phyloP scores from a whole-genome alignment of 2,113 vertebrate genomes.

The Corythornis cristatus region DNA sequence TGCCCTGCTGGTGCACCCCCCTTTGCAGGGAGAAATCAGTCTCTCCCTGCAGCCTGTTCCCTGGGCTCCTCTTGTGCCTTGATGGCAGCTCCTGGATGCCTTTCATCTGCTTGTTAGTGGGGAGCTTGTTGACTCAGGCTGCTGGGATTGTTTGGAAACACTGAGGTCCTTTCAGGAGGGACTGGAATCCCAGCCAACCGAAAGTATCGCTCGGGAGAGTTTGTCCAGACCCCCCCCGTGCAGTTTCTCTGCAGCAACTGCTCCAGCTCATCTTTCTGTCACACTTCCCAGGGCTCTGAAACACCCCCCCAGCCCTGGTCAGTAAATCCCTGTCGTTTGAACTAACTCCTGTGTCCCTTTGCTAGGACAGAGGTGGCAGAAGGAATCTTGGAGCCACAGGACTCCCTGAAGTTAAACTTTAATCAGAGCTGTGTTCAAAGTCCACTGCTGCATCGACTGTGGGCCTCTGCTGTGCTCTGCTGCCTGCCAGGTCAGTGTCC shows the following conservation, averaged over 20 bases:
- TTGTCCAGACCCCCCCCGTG: not conserved
- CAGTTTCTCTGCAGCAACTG: not conserved
- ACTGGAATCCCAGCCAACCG: not conserved
- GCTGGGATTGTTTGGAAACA: not conserved
- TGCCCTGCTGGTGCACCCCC: not conserved
- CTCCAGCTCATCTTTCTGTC: not conserved
- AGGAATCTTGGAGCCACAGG: slow-evolving; percentile 89
- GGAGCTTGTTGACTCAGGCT: slow-evolving; percentile 8
- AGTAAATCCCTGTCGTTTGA: not conserved
- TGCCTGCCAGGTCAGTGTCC: slow-evolving; percentile 81
- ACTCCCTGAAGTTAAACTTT: slow-evolving; percentile 88
- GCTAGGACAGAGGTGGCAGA: slow-evolving; percentile 88
- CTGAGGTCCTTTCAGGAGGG: not conserved
- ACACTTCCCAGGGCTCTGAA: not conserved
- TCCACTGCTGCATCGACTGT: slow-evolving; percentile 85
- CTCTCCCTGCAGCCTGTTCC: not conserved
- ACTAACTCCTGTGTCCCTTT: not conserved
- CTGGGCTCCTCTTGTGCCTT: not conserved
- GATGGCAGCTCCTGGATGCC: not conserved
- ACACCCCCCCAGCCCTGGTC: not conserved
- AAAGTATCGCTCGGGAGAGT: not conserved
- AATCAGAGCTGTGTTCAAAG: slow-evolving; percentile 83
- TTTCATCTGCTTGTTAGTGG: not conserved
- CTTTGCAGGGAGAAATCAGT: not conserved
- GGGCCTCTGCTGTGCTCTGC: slow-evolving; percentile 85